A percentile compares a stretch with the other conserved stretches of the same genome.
Conservation (phyloP, 2,888 invertebrate genomes). For the Luperina nickerlii region DNA sequence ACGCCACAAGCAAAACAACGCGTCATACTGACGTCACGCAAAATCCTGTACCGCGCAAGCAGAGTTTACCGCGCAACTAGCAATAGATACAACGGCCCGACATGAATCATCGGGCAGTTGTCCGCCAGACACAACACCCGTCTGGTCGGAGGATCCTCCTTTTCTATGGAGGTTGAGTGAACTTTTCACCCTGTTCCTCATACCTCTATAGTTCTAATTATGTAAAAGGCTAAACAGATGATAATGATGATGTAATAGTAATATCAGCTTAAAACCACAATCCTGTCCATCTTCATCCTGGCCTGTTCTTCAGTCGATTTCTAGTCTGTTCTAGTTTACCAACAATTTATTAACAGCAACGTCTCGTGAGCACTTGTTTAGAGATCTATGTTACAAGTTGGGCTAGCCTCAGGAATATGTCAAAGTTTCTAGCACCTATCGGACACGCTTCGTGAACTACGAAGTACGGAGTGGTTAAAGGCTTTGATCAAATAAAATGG, state of each 20-base stretch:
- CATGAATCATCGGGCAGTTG: no score
- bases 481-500: slow-evolving; percentile 48
- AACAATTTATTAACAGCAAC: slow-evolving; percentile 41
- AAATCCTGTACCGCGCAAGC: no score
- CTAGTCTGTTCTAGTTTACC: neutral
- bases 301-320: neutral
- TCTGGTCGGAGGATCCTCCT: no score
- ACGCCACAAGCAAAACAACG: no score
- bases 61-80: no score
- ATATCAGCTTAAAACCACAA: neutral
- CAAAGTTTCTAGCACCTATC: slow-evolving; percentile 49
- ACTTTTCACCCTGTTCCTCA: no score
- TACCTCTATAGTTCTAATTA: no score
- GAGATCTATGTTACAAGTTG: slow-evolving; percentile 52
- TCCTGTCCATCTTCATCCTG: neutral
- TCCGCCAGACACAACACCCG: no score
- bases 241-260: neutral
- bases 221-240: no score
- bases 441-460: slow-evolving; percentile 15
- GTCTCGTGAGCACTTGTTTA: slow-evolving; percentile 33
- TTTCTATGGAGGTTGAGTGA: no score
- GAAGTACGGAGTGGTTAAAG: slow-evolving; percentile 30
- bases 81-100: no score
- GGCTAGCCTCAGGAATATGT: slow-evolving; percentile 48
- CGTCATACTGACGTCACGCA: no score